These are phyloP conservation scores for Leptestheria dahalacensis DNA, from an alignment of 1,140 invertebrate species.

Conservation along the genomic window DNA sequence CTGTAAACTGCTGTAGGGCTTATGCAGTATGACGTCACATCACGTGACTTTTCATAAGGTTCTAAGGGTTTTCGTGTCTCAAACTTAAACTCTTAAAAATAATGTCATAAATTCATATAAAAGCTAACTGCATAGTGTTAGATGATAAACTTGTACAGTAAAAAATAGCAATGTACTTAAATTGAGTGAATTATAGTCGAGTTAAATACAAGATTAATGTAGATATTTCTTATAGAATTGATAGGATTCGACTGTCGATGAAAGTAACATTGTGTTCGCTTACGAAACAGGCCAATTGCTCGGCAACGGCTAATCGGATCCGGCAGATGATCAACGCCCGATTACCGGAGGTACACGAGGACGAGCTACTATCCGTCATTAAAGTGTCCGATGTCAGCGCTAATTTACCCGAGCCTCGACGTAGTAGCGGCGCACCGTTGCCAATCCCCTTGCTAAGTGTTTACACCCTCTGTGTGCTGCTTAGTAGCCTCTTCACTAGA, in stretches of 20 bases:
- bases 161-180: slow-evolving; percentile 6
- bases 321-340: slow-evolving; percentile 68
- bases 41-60: too few species aligned
- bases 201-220: neutral
- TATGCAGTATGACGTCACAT: too few species aligned
- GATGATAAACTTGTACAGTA: neutral
- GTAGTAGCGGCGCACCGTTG: neutral
- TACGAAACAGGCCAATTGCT: slow-evolving; percentile 56
- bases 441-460: neutral
- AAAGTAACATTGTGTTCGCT: slow-evolving; percentile 8
- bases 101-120: too few species aligned
- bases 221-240: slow-evolving; percentile 7
- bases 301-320: slow-evolving; percentile 55
- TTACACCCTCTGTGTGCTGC: neutral
- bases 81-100: too few species aligned
- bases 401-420: slow-evolving; percentile 28
- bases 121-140: too few species aligned
- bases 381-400: slow-evolving; percentile 83
- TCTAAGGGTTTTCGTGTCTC: too few species aligned
- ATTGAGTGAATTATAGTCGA: slow-evolving; percentile 2
- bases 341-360: slow-evolving; percentile 64
- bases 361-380: slow-evolving; percentile 70
- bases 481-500: neutral
- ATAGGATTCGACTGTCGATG: too few species aligned
- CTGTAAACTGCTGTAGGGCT: too few species aligned